Evolutionary conservation across 1,140 invertebrate species (phyloP), one percentile per base, ranked within the genome.

Genomic region (Acromyrmex echinatior): DNA sequence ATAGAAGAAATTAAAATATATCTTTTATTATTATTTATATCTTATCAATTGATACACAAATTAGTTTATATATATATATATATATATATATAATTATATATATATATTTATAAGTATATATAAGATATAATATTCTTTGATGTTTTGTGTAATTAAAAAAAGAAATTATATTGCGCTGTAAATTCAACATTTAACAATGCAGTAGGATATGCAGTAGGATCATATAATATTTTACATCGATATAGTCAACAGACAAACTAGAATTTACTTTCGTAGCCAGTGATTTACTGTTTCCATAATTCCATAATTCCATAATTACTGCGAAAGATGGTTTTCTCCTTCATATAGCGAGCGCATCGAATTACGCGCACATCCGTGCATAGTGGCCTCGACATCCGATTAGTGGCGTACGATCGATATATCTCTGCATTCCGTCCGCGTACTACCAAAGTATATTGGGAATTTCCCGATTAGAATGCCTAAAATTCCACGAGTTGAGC

Each of bases 381-480:
- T 68, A 82, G 84, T 58, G 84, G 76, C 73, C 74, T n/a, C 79
- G 78, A 87, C 68, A 77, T 58, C 28, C 51, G 78, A 56, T 80
- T 66, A 79, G 51, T 56, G 60, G 51, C 25, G 18, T 28, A 14
- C 18, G 80, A 87, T 90, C 90, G 87, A 88, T 87, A 91, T 88
- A 92, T 93, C 87, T 74, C 80, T 82, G 88, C 86, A 91, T 94
- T 93, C 90, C 91, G 81, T 66, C 35, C 49, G 87, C 86, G 84
- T 87, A 89, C 86, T 89, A 86, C 81, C 88, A 92, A 92, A 91
- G 91, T 94, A 92, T 90, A 92, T 92, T 62, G 73, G 93, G 94
- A 94, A 95, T 94, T 94, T 93, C 91, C 85, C 92, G 93, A 95
- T 94, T 94, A 92, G 92, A 95, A 94, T 94, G 93, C 92, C 90